These are phyloP conservation scores for Trachymyrmex septentrionalis DNA, from an alignment of 1,140 invertebrate genomes.

Conservation along the genomic window DNA sequence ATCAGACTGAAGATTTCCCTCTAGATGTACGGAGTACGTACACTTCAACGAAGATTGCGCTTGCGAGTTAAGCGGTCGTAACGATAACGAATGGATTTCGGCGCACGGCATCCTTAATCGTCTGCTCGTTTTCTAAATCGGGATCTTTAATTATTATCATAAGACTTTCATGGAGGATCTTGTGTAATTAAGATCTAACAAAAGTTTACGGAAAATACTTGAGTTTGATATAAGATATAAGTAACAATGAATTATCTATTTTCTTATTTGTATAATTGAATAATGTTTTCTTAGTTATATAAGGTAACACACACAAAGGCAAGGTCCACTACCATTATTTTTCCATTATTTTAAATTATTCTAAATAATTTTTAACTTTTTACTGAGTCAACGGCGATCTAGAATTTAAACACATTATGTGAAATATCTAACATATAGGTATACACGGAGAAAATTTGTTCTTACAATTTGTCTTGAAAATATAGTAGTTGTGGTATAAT, in stretches of 20 bases:
- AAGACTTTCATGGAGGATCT: not conserved
- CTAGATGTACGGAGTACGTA: not conserved
- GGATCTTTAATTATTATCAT: not conserved
- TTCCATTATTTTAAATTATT: not conserved
- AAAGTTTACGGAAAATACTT: not conserved
- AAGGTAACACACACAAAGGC: too few relatives aligned
- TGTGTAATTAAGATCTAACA: conserved; percentile 3
- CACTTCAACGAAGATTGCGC: conserved; percentile 35
- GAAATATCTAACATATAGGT: not conserved
- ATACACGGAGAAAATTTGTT: too few relatives aligned
- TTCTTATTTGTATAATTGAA: not conserved
- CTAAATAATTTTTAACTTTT: not conserved
- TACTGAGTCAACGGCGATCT: not conserved
- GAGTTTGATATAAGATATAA: not conserved
- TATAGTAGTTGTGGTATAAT: too few relatives aligned
- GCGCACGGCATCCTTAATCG: not conserved
- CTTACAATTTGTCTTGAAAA: too few relatives aligned
- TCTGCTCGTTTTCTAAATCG: not conserved
- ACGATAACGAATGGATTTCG: conserved; percentile 27
- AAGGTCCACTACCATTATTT: not conserved
- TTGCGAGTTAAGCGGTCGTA: conserved; percentile 13
- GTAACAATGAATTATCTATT: not conserved
- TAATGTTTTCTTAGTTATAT: not conserved
- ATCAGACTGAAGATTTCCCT: conserved; percentile 36
- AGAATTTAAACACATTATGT: not conserved